These are phyloP conservation scores for Leptobrachium ailaonicum DNA, from an alignment of 2,113 vertebrate genomes.

Conservation along the genomic window DNA sequence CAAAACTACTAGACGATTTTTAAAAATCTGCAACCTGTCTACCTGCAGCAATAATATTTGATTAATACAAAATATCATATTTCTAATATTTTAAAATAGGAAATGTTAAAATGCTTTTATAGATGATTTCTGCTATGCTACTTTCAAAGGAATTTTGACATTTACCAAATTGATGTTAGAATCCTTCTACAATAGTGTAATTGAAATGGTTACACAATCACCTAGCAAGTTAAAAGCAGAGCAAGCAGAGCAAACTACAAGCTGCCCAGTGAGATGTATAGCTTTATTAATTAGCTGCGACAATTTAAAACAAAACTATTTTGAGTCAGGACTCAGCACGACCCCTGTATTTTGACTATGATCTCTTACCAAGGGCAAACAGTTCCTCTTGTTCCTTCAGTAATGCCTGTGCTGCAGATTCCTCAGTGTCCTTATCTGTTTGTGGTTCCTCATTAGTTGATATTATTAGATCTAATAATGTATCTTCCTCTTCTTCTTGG, in stretches of 20 bases:
- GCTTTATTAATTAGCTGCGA: neutral
- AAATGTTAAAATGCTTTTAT: too few species aligned
- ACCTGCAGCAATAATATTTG: too few species aligned
- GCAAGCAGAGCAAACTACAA: neutral
- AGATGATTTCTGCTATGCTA: too few species aligned
- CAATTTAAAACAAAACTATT: neutral
- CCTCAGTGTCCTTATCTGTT: slow-evolving; percentile 6
- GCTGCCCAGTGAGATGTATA: neutral
- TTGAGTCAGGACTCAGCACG: neutral
- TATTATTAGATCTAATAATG: neutral
- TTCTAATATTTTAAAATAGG: too few species aligned
- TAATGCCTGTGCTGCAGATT: neutral
- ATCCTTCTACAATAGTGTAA: too few species aligned
- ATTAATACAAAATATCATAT: too few species aligned
- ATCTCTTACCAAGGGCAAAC: slow-evolving; percentile 43
- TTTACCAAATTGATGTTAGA: too few species aligned
- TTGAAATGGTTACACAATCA: too few species aligned
- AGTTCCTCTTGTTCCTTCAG: neutral
- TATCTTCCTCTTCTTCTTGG: slow-evolving; percentile 34
- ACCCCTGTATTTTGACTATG: slow-evolving; percentile 5
- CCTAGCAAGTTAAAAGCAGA: neutral
- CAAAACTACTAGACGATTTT: too few species aligned
- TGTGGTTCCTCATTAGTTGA: neutral
- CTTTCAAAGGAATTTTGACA: too few species aligned
- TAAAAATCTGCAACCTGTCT: too few species aligned